A percentile compares a stretch with the other conserved stretches of the same genome.
Conservation (phyloP, 2,113 vertebrate genomes). For the Polypterus bichir region DNA sequence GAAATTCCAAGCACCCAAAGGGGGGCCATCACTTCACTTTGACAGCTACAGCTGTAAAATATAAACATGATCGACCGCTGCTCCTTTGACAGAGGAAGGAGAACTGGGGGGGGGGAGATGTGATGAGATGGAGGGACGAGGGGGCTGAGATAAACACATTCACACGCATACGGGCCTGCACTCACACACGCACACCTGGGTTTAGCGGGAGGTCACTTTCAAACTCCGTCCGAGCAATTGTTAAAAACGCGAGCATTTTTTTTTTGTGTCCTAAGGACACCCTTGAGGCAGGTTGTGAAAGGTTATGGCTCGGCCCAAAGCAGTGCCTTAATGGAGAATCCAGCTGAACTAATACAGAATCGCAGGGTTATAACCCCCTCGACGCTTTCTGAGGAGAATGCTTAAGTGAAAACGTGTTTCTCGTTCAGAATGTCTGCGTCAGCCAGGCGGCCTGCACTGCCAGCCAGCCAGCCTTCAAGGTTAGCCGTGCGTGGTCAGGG, state of each 20-base stretch:
- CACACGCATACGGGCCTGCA: not conserved
- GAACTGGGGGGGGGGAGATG: slow-evolving; percentile 7
- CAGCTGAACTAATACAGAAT: slow-evolving; percentile 51
- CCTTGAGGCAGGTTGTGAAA: slow-evolving; percentile 44
- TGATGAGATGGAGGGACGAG: not conserved
- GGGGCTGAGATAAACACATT: slow-evolving; percentile 1
- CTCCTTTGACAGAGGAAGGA: slow-evolving; percentile 7
- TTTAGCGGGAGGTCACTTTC: slow-evolving; percentile 50
- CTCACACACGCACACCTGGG: slow-evolving; percentile 24
- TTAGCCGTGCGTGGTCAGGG: slow-evolving; percentile 27
- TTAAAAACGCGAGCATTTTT: slow-evolving; percentile 31
- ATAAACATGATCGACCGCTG: slow-evolving; percentile 20
- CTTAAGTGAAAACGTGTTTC: slow-evolving; percentile 36
- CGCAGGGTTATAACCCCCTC: slow-evolving; percentile 53
- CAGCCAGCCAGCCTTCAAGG: slow-evolving; percentile 43
- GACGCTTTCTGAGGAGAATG: slow-evolving; percentile 43
- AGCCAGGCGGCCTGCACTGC: slow-evolving; percentile 32
- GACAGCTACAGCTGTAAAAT: slow-evolving; percentile 14
- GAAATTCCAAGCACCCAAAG: slow-evolving; percentile 7
- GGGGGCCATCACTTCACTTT: slow-evolving; percentile 14
- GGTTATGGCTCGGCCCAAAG: slow-evolving; percentile 46
- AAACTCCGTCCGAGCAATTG: slow-evolving; percentile 43
- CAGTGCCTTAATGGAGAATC: slow-evolving; percentile 58
- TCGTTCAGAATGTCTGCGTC: slow-evolving; percentile 23
- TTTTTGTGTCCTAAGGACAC: slow-evolving; percentile 26